Evolutionary conservation across 1,140 invertebrate genomes (phyloP), one percentile per base, ranked within the genome.

Genomic region (Sycobia sp.): DNA sequence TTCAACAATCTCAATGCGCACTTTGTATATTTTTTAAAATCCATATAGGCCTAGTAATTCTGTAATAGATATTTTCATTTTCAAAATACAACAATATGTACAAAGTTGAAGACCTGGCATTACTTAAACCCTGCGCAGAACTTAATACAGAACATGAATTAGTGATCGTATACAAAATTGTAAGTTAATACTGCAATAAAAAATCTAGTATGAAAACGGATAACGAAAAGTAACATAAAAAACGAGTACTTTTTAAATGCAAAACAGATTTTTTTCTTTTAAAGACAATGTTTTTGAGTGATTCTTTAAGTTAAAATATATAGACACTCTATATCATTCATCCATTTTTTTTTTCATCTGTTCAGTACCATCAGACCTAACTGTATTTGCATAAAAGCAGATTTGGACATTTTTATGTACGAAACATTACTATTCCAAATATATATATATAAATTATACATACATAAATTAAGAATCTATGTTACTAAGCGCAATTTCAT

Each of bases 401-500:
- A 22, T 58, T 38, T 53, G 32, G 22, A 49, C 62, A 57, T 25
- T 23, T 60, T 56, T 29, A 36, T 49, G 34, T 55, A 53, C 23
- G 39, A 61, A 62, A 66, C 32, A 67, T 67, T 55, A 36, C 59
- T 67, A 67, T 49, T 67, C 38, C 54, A 62, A 47, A 62, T 54
- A 62, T 54, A 59, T 23, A 49, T 60, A 49, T 65, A 20, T 38
- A 25, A 65, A 69, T 70, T 73, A 71, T 65, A 67, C 66, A 70
- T 70, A 69, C 59, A 73, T 69, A 65, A 67, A 70, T 69, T 67
- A 74, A 55, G 22, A 62, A 72, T 64, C 70, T 71, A 68, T 39
- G 62, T 65, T 70, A 51, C 65, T 71, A 74, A 69, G 56, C 61
- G 61, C 57, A 63, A 70, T 67, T 70, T 67, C 49, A 65, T 41